phyloP scores from a whole-genome alignment of 92 coral and sea anemone genomes.

The Plumapathes pennacea region DNA sequence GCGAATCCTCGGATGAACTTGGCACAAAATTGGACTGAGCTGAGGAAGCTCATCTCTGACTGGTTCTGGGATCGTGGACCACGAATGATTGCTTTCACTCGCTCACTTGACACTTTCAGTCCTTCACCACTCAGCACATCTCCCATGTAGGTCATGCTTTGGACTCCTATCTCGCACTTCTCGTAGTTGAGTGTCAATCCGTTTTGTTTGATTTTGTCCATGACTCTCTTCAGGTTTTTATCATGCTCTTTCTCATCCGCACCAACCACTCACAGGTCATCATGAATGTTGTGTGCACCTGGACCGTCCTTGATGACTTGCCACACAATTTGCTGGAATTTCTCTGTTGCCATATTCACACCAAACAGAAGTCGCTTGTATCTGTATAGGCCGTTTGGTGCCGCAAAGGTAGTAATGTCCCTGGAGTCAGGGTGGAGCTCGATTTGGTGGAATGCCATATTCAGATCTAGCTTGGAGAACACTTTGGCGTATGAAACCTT shows the following conservation, averaged over 20 bases:
- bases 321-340: conserved; percentile 34
- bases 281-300: conserved; percentile 43
- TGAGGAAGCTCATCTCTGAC: conserved; percentile 48
- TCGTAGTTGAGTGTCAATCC: conserved; percentile 44
- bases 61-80: conserved; percentile 42
- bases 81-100: conserved; percentile 40
- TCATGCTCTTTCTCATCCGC: conserved; percentile 31
- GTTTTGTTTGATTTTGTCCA: conserved; percentile 29
- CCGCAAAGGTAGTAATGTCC: conserved; percentile 70
- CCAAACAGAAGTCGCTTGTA: conserved; percentile 38
- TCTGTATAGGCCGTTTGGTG: conserved; percentile 42
- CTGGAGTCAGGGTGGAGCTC: conserved; percentile 58
- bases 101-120: conserved; percentile 22
- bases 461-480: conserved; percentile 53
- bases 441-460: conserved; percentile 62
- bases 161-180: conserved; percentile 35
- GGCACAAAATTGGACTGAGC: conserved; percentile 56
- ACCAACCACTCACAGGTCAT: conserved; percentile 43
- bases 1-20: conserved; percentile 57
- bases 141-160: conserved; percentile 43
- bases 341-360: conserved; percentile 57
- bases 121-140: conserved; percentile 43
- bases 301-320: conserved; percentile 37
- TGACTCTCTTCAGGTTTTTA: conserved; percentile 23
- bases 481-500: conserved; percentile 61